Percentiles rank a stretch among this genome's conserved stretches.
Evolutionary conservation across 2,888 invertebrate genomes (phyloP).

Genomic region (Seira ritae): DNA sequence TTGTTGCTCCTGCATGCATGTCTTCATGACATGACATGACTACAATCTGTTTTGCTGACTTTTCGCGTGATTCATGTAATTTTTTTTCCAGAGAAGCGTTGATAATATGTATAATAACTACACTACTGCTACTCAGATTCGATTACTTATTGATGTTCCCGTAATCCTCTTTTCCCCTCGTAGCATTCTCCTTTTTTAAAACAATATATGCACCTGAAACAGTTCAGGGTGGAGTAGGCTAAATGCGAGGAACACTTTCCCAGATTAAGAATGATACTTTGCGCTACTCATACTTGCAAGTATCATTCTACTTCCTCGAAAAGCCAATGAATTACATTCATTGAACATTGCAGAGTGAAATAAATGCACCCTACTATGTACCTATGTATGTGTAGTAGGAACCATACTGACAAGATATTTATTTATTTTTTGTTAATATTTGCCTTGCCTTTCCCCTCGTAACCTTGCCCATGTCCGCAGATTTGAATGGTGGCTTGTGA

Average conservation of each 20-base stretch:
- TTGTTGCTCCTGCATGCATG: too few relatives aligned
- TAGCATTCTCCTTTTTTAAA: not conserved
- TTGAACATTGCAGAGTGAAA: too few relatives aligned
- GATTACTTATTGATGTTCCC: not conserved
- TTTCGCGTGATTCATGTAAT: slow-evolving; percentile 7
- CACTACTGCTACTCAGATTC: not conserved
- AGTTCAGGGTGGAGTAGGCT: not conserved
- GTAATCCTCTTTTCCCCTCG: not conserved
- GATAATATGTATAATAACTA: not conserved
- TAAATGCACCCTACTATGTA: too few relatives aligned
- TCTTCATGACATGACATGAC: too few relatives aligned
- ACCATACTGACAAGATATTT: too few relatives aligned
- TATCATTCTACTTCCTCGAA: not conserved
- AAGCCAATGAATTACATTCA: not conserved
- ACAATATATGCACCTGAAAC: not conserved
- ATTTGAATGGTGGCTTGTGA: too few relatives aligned
- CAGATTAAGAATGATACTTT: not conserved
- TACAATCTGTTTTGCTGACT: not conserved
- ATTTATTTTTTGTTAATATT: too few relatives aligned
- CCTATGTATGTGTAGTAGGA: too few relatives aligned
- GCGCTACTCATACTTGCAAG: too few relatives aligned
- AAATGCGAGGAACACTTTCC: not conserved
- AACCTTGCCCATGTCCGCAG: too few relatives aligned
- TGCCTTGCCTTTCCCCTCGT: too few relatives aligned
- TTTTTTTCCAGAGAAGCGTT: not conserved